Evolutionary conservation across 2,888 invertebrate genomes (phyloP), one percentile per base, ranked within the genome.

Genomic region (Sarcophaga caerulescens): DNA sequence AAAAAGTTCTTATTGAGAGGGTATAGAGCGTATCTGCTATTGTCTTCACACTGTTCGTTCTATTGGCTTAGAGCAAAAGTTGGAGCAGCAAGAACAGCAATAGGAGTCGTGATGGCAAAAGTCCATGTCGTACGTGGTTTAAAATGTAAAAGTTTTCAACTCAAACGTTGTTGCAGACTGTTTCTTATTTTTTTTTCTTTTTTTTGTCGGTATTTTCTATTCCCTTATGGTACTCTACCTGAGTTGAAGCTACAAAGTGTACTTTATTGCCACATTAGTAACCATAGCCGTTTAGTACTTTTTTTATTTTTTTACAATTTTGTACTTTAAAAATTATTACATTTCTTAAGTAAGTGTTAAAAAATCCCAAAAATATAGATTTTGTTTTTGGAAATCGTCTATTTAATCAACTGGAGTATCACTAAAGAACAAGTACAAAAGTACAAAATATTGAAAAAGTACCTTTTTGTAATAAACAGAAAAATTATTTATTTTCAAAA

Each of bases 71-170:
- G 35, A 10, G 10, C 35, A 35, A 10, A 8, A 35, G 35, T 35
- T 35, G 35, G 35, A 8, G 35, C 52, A 14, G 12, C 4, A 52
- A 52, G 17, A 52, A 17, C 17, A 14, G 14, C 14, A 35, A 35
- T 17, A 69, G 25, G n/a, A 21, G 63, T 65, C n/a, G 70, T 59
- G 35, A 47, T 47, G 63, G 14, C 77, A 8, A 45, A 59, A 62
- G 60, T 80, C 17, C 60, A 12, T 60, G 17, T 74, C 59, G 35
- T 60, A 66, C 44, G 60, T 74, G n/a, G 68, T 52, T 62, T n/a
- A 62, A 44, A 62, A 68, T 17, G 12, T 12, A 25, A 45, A 66
- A 74, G 47, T 75, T 75, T 69, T 63, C 17, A 60, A 60, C 59
- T 68, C 47, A 25, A 4, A 45, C 17, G 63, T 65, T 65, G 10